Conservation (phyloP, 2,888 invertebrate genomes). For the Parascotia fuliginaria region DNA sequence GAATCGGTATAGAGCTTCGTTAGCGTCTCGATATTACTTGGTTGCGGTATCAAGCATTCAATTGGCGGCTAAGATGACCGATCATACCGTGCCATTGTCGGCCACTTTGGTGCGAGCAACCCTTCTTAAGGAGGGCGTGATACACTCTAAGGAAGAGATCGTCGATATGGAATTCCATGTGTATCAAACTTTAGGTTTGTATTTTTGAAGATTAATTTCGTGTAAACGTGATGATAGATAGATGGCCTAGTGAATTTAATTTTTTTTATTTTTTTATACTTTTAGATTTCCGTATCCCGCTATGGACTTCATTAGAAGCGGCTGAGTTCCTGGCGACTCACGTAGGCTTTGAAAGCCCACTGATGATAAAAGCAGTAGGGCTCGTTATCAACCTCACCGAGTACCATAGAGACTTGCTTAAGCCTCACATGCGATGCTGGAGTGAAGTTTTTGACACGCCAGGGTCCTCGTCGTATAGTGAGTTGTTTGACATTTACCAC, state of each 20-base stretch:
- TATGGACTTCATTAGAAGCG: constrained; percentile 62
- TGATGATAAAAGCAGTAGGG: constrained; percentile 27
- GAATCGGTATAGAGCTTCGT: constrained; percentile 28
- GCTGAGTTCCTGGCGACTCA: constrained; percentile 51
- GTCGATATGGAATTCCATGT: constrained; percentile 53
- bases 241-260: too few species aligned
- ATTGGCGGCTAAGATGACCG: constrained; percentile 61
- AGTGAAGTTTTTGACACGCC: constrained; percentile 9
- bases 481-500: background rate
- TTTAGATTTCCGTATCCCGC: constrained; percentile 58
- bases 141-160: constrained; percentile 44
- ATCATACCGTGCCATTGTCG: constrained; percentile 31
- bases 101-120: constrained; percentile 38
- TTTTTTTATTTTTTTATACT: background rate
- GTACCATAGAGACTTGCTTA: constrained; percentile 47
- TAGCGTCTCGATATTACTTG: constrained; percentile 40
- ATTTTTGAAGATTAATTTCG: background rate
- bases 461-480: constrained; percentile 10
- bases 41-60: constrained; percentile 55
- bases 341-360: constrained; percentile 33
- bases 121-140: constrained; percentile 39
- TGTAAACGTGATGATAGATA: too few species aligned
- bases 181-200: constrained; percentile 50
- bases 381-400: constrained; percentile 52
- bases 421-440: constrained; percentile 26